Base-by-base conservation (phyloP, 2,888 invertebrate species). In the Apodemia mormo region DNA sequence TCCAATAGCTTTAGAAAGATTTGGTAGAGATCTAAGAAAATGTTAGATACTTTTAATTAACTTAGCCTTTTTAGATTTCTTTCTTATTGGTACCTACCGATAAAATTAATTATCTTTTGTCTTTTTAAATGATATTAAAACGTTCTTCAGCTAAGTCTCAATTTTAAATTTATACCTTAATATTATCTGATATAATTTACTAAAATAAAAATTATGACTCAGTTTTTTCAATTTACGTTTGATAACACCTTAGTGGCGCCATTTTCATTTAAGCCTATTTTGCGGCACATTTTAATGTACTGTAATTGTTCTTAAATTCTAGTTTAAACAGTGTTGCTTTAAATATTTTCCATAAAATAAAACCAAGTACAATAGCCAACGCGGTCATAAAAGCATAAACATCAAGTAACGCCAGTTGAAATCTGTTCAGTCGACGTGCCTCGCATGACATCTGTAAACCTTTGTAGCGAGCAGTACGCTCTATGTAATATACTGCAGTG, bases 401-500 rank as follows among this genome's bases (percentile, higher is more conserved):
- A 54, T 81, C 80, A 5, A 85, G 73, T 66, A 82, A 71, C 22
- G 77, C 68, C 4, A 82, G 71, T 69, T 85, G 80, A 0, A 77
- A 14, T 3, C 71, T 70, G 49, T 58, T 75, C 1, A 84, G 69
- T 49, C 75, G 72, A 0, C 84, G 80, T 1, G 77, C 80, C 5
- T 78, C 76, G 0, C 85, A 80, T 0, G 83, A 81, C 76, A 84
- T 78, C n/a, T 79, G 37, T 2, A 82, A 74, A 0, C 79, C 78
- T 45, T 77, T 76, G 72, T 77, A 74, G 3, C 81, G 80, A 2
- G 82, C 85, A 0, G 80, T 77, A 40, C 76, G 80, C 71, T 86
- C 85, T 10, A 85, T 77, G 74, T 83, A 78, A 75, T 79, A 82
- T 2, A 85, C 68, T 1, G 86, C 86, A 0, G 78, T 78, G n/a